These are phyloP conservation scores for Diprion similis DNA, from an alignment of 1,140 invertebrate genomes.

Conservation along the genomic window DNA sequence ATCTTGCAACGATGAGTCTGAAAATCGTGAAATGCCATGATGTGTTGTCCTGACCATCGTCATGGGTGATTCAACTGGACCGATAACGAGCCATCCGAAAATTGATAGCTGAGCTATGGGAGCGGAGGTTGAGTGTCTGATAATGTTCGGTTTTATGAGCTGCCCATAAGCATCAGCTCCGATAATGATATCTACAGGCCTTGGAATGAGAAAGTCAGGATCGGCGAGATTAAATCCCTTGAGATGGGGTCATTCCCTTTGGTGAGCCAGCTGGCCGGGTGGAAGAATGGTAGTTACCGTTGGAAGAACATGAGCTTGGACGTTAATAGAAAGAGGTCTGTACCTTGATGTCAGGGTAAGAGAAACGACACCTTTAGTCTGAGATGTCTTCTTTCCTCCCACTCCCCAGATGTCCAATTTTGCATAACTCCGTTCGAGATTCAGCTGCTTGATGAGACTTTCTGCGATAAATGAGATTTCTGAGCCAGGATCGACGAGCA, in stretches of 20 bases:
- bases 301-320: conserved; percentile 18
- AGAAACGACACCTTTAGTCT: conserved; percentile 10
- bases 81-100: background rate
- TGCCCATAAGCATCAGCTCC: conserved; percentile 26
- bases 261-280: background rate
- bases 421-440: background rate
- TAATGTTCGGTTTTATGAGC: conserved; percentile 24
- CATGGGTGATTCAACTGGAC: background rate
- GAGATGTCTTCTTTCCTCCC: conserved; percentile 16
- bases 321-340: background rate
- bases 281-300: conserved; percentile 15
- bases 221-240: background rate
- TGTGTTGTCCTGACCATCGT: background rate
- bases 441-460: too few relatives aligned
- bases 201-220: conserved; percentile 1
- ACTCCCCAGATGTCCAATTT: too few relatives aligned
- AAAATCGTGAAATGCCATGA: background rate
- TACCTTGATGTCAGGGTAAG: background rate
- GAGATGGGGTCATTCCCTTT: background rate
- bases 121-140: conserved; percentile 2
- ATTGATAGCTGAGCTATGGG: conserved; percentile 1
- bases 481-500: conserved; percentile 26
- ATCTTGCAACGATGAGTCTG: background rate
- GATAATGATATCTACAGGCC: conserved; percentile 29
- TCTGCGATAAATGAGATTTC: conserved; percentile 21